Base-by-base conservation (phyloP, 1,140 invertebrate species). In the Drosophila guanche region DNA sequence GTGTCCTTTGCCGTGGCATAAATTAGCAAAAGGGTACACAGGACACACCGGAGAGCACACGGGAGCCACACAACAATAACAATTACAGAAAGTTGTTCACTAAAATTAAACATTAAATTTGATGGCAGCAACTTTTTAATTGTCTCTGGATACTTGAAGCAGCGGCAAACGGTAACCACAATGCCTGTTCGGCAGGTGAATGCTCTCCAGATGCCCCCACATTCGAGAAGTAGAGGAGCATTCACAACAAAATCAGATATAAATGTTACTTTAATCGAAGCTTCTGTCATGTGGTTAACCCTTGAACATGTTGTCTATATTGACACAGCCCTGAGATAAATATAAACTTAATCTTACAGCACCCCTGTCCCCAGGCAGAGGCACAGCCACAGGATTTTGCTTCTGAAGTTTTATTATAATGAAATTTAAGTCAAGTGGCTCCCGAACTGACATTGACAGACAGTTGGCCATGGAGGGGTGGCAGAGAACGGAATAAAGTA, bases 101-200 rank as follows among this genome's bases (percentile, higher is more conserved):
- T 81, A 57, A 81, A 83, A 69, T 73, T 77, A 65, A 47, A 56
- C 74, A 78, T 83, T 78, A 73, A 50, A 58, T 83, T 81, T 75
- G 71, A 83, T 81, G 65, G 74, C 56, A 22, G 20, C 22, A 62
- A 71, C 53, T 78, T 78, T 65, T 62, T 58, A 73, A 68, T 77
- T 58, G 61, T 59, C 55, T 62, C 57, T 27, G 52, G 52, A 76
- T 76, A 62, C 57, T 57, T 76, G 25, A 60, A 73, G 41, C 33
- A 68, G 47, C 42, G 23, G 20, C 4, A 20, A 14, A 20, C 16
- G 0, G 8, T 29, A 25, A 41, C 47, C 27, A 46, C 4, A 57
- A 61, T 33, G 22, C 29, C 48, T 22, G 22, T 22, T 10, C 37
- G 40, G 37, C 42, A 50, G 12, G 55, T 33, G 27, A 22, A 10